Evolutionary conservation across 2,797 vertebrate genomes (phyloP).

Genomic region (Sebastes nivosus): DNA sequence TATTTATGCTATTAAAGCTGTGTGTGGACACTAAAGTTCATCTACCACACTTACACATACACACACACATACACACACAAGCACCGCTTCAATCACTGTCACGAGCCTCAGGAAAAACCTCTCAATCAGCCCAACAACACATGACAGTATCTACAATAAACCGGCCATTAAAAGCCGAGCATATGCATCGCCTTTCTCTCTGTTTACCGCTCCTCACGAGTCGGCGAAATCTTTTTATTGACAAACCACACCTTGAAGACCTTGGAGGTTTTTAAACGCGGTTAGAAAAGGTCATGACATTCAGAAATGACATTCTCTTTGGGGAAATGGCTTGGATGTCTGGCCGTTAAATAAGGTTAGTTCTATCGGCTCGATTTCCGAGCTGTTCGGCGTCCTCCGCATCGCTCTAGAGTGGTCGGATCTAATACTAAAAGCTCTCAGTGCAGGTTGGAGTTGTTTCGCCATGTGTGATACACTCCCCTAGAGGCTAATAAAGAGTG

Average conservation of each 20-base stretch:
- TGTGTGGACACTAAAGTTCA: constrained; percentile 23
- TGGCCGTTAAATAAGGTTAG: constrained; percentile 75
- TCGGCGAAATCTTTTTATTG: constrained; percentile 70
- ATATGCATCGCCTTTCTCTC: constrained; percentile 33
- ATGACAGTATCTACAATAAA: constrained; percentile 42
- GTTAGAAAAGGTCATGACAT: constrained; percentile 82
- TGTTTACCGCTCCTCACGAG: constrained; percentile 39
- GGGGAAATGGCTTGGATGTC: constrained; percentile 66
- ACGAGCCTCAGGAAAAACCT: constrained; percentile 53
- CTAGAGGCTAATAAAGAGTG: constrained; percentile 28
- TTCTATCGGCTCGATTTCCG: constrained; percentile 64
- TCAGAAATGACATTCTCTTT: constrained; percentile 82
- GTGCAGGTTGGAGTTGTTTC: constrained; percentile 25
- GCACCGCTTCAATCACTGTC: constrained; percentile 48
- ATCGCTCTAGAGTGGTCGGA: constrained; percentile 28
- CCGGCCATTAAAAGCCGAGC: constrained; percentile 31
- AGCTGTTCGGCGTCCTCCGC: constrained; percentile 43
- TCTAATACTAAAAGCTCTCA: constrained; percentile 32
- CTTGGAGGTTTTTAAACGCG: constrained; percentile 74
- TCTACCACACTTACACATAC: neutral
- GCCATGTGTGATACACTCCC: constrained; percentile 15
- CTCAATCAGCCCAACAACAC: constrained; percentile 48
- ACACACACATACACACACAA: neutral
- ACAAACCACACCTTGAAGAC: constrained; percentile 76
- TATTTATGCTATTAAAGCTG: constrained; percentile 35